Evolutionary conservation across 2,797 vertebrate species (phyloP).

Genomic region (Rhabdophis nuchalis): DNA sequence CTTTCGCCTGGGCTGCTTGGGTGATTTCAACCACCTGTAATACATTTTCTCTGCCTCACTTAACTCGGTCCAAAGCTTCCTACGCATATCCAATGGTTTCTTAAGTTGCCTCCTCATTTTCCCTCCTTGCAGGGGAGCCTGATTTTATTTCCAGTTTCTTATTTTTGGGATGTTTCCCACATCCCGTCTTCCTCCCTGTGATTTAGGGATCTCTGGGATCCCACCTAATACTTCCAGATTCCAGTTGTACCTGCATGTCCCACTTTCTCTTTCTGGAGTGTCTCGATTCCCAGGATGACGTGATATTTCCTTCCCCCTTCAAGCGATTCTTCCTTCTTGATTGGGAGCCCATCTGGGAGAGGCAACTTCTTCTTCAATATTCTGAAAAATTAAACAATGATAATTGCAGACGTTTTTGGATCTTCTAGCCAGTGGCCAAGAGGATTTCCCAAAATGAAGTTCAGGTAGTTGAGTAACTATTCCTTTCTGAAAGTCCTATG

Average conservation of each 20-base stretch:
- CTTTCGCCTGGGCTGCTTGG: neutral
- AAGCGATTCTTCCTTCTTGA: too few relatives aligned
- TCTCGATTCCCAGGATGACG: neutral
- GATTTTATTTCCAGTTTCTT: neutral
- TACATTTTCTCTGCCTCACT: neutral
- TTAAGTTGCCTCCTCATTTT: neutral
- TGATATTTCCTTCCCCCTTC: too few relatives aligned
- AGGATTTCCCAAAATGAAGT: too few relatives aligned
- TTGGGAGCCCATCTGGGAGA: too few relatives aligned
- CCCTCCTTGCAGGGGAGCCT: neutral
- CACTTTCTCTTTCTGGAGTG: neutral
- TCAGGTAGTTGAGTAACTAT: too few relatives aligned
- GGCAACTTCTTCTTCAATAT: too few relatives aligned
- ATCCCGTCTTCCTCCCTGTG: neutral
- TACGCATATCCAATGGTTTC: neutral
- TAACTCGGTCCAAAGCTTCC: neutral
- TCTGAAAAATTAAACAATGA: too few relatives aligned
- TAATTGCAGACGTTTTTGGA: too few relatives aligned
- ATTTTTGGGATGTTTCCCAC: neutral
- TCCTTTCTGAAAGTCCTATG: too few relatives aligned
- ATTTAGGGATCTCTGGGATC: neutral
- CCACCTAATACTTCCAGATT: neutral
- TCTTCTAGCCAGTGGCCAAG: too few relatives aligned
- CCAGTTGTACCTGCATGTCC: neutral
- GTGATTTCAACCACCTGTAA: neutral